phyloP scores from a whole-genome alignment of 2,797 vertebrate species.

The Diglossa cyanea region DNA sequence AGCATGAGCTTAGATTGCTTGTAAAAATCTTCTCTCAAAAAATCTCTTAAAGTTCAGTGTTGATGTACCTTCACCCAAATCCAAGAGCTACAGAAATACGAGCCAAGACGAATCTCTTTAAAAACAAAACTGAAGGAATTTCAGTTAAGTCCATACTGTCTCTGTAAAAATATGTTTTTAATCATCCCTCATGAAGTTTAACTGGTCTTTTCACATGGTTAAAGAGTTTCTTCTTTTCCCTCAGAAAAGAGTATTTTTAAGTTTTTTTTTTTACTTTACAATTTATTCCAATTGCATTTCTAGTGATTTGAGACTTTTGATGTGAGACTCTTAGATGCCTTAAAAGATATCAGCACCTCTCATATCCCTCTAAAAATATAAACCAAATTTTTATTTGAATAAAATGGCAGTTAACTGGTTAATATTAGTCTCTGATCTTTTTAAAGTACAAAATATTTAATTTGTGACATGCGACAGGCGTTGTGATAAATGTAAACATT shows the following conservation, averaged over 20 bases:
- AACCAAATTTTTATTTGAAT: background rate
- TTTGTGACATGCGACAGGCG: background rate
- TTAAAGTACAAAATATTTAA: background rate
- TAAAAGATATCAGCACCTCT: background rate
- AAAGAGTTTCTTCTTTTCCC: background rate
- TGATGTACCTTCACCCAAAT: background rate
- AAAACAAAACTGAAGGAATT: background rate
- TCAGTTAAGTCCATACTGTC: background rate
- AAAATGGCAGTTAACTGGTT: background rate
- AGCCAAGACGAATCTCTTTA: background rate
- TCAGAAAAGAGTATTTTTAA: background rate
- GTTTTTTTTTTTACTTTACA: fast-evolving
- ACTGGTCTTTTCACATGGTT: background rate
- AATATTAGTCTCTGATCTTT: background rate
- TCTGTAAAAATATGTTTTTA: background rate
- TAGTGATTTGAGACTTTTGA: background rate
- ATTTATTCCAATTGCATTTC: background rate
- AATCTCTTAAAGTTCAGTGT: background rate
- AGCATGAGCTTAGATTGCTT: background rate
- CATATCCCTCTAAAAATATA: background rate
- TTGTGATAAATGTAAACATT: background rate
- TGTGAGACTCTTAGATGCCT: background rate
- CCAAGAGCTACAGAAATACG: background rate
- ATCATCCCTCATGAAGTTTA: background rate
- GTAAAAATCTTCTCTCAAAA: background rate